A percentile compares a stretch with the other conserved stretches of the same genome.
Conservation (phyloP, 1,140 invertebrate genomes). For the Drosophila micromelanica region DNA sequence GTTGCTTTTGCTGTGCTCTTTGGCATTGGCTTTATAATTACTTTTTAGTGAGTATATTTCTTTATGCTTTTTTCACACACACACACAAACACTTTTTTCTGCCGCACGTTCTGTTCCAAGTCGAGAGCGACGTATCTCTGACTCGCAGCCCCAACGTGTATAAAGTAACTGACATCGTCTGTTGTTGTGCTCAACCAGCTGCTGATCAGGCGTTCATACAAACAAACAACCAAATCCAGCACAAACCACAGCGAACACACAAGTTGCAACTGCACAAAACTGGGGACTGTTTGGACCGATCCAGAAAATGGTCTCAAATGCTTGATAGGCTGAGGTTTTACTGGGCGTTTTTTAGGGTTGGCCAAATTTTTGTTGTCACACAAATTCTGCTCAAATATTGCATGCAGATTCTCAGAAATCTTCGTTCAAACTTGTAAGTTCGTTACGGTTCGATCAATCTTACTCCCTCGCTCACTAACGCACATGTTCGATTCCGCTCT, state of each 20-base stretch:
- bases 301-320: background rate
- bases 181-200: conserved; percentile 36
- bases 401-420: background rate
- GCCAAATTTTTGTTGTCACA: background rate
- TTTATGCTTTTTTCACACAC: conserved; percentile 1
- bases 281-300: conserved; percentile 8
- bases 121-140: conserved; percentile 37
- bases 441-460: conserved; percentile 4
- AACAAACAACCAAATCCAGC: conserved; percentile 20
- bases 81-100: conserved; percentile 1
- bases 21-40: conserved; percentile 40
- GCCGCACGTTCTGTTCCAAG: conserved; percentile 1
- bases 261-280: conserved; percentile 5
- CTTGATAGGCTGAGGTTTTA: background rate
- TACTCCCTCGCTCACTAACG: background rate
- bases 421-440: conserved; percentile 12
- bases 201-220: conserved; percentile 31
- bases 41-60: conserved; percentile 32
- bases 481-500: conserved; percentile 23
- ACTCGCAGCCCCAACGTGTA: conserved; percentile 66
- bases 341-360: background rate
- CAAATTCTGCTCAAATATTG: background rate
- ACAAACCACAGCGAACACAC: conserved; percentile 23
- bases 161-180: conserved; percentile 69
- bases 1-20: conserved; percentile 26